Evolutionary conservation across 1,140 invertebrate genomes (phyloP), one percentile per base, ranked within the genome.

Genomic region (Drosophila virilis): DNA sequence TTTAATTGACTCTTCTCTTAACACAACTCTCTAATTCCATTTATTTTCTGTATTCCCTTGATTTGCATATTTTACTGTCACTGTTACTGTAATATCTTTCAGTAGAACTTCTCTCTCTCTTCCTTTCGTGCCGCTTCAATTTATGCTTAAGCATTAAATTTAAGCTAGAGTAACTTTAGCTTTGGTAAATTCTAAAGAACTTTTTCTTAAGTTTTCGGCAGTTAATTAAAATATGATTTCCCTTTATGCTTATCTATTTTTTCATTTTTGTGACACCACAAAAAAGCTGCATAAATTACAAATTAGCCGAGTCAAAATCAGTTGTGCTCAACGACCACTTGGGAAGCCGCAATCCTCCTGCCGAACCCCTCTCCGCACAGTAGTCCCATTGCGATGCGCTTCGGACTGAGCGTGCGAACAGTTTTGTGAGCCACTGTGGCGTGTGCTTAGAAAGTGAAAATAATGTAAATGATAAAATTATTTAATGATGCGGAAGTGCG

Each of bases 381-480:
- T 22, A 22, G 35, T 57, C 8, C 17, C 38, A 42, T 40, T 9
- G 33, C 13, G 12, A n/a, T 58, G 13, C 45, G 8, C 9, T 45
- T 69, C 13, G 50, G 33, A 57, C 73, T 52, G 37, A 43, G 62
- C 69, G 62, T 73, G 59, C 51, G 68, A 57, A 40, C 15, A 67
- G 66, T 62, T 74, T 65, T 80, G 69, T 54, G 40, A 71, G 35
- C 15, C 50, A 70, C 68, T 65, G 68, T 48, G 43, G 28, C n/a
- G 12, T 37, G 8, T 86, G 83, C 79, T 86, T 88, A 88, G 83
- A 88, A 88, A 84, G 83, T 88, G 80, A 88, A 88, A 89, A 89
- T 89, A 88, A 88, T 88, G 83, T 69, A 88, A 88, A 88, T 88
- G 84, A 88, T 88, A 77, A 88, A 88, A 88, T 89, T 84, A 88